These are phyloP conservation scores for Glossophaga mutica DNA, from an alignment of 2,797 vertebrate species.

Conservation along the genomic window DNA sequence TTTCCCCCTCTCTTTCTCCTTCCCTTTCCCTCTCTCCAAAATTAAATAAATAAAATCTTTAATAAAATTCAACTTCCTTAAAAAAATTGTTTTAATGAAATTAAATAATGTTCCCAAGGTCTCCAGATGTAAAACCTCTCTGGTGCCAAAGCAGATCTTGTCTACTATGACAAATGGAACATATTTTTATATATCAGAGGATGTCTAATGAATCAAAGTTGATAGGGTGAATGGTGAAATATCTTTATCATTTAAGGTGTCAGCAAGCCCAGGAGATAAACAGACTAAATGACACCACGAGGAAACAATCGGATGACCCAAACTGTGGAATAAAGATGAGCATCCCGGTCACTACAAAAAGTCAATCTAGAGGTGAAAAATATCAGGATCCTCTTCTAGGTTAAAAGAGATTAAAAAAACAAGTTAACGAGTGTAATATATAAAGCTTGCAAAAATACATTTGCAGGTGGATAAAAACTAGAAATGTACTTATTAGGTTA, in stretches of 20 bases:
- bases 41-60: too few species aligned
- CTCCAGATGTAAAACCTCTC: neutral
- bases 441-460: constrained; percentile 6
- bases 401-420: neutral
- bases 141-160: constrained; percentile 20
- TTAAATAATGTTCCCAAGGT: neutral
- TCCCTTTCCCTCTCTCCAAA: too few species aligned
- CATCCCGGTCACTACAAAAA: neutral
- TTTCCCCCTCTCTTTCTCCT: too few species aligned
- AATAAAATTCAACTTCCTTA: too few species aligned
- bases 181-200: neutral
- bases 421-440: neutral
- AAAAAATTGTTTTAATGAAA: neutral
- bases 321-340: neutral
- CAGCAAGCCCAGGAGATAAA: neutral
- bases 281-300: neutral
- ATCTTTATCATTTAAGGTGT: constrained; percentile 34
- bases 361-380: neutral
- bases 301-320: neutral
- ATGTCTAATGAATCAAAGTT: neutral
- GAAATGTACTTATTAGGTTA: neutral
- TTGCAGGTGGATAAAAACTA: neutral
- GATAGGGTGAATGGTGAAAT: neutral
- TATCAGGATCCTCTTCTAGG: neutral
- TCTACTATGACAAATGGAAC: neutral